phyloP scores from a whole-genome alignment of 2,113 vertebrate species.

The Vicugna pacos region DNA sequence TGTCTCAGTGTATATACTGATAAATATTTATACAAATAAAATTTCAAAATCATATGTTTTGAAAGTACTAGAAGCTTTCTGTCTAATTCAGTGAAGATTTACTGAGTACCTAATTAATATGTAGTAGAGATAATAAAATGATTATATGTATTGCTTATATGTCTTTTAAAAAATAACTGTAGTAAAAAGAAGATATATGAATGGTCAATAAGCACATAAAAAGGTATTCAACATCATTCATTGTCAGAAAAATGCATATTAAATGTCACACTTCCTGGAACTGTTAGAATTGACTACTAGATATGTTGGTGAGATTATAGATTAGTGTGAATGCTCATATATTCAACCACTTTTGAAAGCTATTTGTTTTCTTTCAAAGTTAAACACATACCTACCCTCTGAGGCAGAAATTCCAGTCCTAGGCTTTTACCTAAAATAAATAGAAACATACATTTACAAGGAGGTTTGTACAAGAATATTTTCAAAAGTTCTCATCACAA shows the following conservation, averaged over 20 bases:
- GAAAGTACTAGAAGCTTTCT: neutral
- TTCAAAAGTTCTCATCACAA: neutral
- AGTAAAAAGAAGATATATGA: neutral
- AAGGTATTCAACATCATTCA: neutral
- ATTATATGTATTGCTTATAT: neutral
- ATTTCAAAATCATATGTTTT: neutral
- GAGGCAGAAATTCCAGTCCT: neutral
- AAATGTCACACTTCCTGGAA: constrained; percentile 1
- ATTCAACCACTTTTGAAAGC: neutral
- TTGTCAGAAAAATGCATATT: constrained; percentile 25
- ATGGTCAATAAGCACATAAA: neutral
- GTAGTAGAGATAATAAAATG: neutral
- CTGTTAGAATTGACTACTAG: neutral
- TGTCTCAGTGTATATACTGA: neutral
- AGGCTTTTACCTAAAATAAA: neutral
- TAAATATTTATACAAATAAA: neutral
- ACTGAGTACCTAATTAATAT: neutral
- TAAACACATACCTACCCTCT: neutral
- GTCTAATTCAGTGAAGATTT: constrained; percentile 21
- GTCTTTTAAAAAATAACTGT: neutral
- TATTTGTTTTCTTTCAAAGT: neutral
- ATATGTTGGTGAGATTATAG: neutral
- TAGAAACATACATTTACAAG: neutral
- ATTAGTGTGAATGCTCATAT: neutral
- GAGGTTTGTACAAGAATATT: neutral